Evolutionary conservation across 1,140 invertebrate genomes (phyloP).

Genomic region (Arctopsyche grandis): DNA sequence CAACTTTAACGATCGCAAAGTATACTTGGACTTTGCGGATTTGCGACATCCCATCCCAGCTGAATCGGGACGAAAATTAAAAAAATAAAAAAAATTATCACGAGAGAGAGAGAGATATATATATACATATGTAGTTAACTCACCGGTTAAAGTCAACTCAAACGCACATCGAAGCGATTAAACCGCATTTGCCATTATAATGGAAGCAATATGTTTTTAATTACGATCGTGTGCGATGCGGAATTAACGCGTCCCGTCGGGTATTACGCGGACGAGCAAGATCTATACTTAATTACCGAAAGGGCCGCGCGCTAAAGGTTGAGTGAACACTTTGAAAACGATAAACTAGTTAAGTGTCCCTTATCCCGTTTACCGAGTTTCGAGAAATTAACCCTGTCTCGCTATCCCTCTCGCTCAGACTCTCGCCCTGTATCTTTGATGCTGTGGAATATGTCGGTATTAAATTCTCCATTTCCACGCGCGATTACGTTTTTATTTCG

Average conservation of each 20-base stretch:
- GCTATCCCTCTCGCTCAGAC: too few relatives aligned
- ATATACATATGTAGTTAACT: too few relatives aligned
- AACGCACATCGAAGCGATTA: not conserved
- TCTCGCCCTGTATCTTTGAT: too few relatives aligned
- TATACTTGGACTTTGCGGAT: not conserved
- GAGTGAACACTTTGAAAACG: conserved; percentile 16
- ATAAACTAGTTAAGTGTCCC: conserved; percentile 6
- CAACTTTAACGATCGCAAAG: not conserved
- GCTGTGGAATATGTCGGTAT: too few relatives aligned
- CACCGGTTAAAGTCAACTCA: too few relatives aligned
- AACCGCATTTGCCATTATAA: not conserved
- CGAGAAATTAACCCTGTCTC: too few relatives aligned
- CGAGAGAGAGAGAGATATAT: too few relatives aligned
- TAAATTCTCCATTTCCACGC: too few relatives aligned
- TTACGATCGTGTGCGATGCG: conserved; percentile 8
- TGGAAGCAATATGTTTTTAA: conserved; percentile 40
- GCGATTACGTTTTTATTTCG: too few relatives aligned
- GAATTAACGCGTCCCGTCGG: not conserved
- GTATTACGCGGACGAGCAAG: conserved; percentile 9
- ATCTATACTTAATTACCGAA: conserved; percentile 24
- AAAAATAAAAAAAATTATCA: too few relatives aligned
- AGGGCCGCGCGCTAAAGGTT: conserved; percentile 5
- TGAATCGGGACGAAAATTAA: not conserved
- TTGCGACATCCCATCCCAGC: not conserved
- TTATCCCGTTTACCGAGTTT: too few relatives aligned